Evolutionary conservation across 1,140 invertebrate species (phyloP).

Genomic region (Drosophila dunni): DNA sequence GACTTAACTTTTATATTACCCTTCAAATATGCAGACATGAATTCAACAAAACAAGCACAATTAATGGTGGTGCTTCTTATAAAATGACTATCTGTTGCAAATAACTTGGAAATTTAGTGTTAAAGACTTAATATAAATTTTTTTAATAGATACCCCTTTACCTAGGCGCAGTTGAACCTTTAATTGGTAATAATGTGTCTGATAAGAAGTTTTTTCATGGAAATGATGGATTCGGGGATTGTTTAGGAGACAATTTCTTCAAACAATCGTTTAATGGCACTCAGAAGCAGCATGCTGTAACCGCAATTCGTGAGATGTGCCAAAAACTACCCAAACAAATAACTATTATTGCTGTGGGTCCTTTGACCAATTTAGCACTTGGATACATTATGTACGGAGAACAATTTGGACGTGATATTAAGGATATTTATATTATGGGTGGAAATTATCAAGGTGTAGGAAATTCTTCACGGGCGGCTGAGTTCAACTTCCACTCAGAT

Average conservation of each 20-base stretch:
- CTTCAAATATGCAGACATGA: no score
- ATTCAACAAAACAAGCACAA: no score
- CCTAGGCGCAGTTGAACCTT: constrained; percentile 86
- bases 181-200: constrained; percentile 82
- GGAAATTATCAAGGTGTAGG: constrained; percentile 90
- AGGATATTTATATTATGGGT: constrained; percentile 90
- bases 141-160: constrained; percentile 88
- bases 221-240: constrained; percentile 89
- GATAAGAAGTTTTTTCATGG: constrained; percentile 84
- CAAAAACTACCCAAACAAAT: constrained; percentile 84
- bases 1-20: no score
- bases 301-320: constrained; percentile 85
- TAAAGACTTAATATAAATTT: no score
- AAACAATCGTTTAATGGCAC: constrained; percentile 40
- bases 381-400: constrained; percentile 88
- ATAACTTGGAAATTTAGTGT: not conserved
- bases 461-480: constrained; percentile 88
- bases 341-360: constrained; percentile 88
- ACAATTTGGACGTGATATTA: constrained; percentile 87
- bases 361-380: constrained; percentile 91
- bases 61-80: no score
- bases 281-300: constrained; percentile 70
- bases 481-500: constrained; percentile 92
- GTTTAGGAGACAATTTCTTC: constrained; percentile 34
- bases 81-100: constrained; percentile 40